These are phyloP conservation scores for Yponomeuta cagnagella DNA, from an alignment of 2,888 invertebrate species.

Conservation along the genomic window DNA sequence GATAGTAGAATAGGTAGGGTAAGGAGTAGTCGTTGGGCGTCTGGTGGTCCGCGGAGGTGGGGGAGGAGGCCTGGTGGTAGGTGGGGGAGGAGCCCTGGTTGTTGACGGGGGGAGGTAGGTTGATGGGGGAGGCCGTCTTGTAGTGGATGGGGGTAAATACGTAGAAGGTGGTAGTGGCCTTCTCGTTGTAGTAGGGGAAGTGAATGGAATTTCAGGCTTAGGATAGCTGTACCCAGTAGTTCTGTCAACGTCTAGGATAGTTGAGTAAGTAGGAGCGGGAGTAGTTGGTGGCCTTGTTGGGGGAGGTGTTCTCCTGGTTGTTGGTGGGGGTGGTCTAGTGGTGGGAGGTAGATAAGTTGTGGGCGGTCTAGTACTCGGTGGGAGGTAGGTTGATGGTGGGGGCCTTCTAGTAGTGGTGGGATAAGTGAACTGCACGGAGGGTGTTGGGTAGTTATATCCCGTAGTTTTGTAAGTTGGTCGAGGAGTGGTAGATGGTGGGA, in stretches of 20 bases:
- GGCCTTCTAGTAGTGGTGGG: conserved; percentile 21
- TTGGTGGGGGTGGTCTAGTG: conserved; percentile 23
- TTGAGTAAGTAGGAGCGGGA: conserved; percentile 17
- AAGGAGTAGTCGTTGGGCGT: conserved; percentile 25
- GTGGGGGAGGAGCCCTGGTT: conserved; percentile 20
- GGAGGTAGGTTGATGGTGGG: conserved; percentile 19
- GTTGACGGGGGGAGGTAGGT: conserved; percentile 16
- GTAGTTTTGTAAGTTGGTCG: conserved; percentile 25
- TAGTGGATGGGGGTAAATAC: conserved; percentile 20
- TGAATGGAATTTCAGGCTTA: conserved; percentile 38
- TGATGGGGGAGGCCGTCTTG: conserved; percentile 17
- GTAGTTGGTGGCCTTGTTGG: conserved; percentile 23
- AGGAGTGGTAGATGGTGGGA: conserved; percentile 24
- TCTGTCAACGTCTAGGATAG: conserved; percentile 15
- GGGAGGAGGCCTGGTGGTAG: conserved; percentile 19
- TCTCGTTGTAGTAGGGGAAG: conserved; percentile 27
- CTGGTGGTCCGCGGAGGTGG: conserved; percentile 14
- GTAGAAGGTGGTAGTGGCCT: conserved; percentile 19
- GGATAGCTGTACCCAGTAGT: conserved; percentile 19
- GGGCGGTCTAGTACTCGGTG: conserved; percentile 22
- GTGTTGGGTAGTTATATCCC: conserved; percentile 29
- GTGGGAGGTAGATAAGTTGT: conserved; percentile 25
- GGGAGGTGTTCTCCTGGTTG: conserved; percentile 24
- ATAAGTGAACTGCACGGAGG: conserved; percentile 23
- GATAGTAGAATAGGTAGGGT: conserved; percentile 30